These are phyloP conservation scores for Drosophila borborema DNA, from an alignment of 2,888 invertebrate species.

Conservation along the genomic window DNA sequence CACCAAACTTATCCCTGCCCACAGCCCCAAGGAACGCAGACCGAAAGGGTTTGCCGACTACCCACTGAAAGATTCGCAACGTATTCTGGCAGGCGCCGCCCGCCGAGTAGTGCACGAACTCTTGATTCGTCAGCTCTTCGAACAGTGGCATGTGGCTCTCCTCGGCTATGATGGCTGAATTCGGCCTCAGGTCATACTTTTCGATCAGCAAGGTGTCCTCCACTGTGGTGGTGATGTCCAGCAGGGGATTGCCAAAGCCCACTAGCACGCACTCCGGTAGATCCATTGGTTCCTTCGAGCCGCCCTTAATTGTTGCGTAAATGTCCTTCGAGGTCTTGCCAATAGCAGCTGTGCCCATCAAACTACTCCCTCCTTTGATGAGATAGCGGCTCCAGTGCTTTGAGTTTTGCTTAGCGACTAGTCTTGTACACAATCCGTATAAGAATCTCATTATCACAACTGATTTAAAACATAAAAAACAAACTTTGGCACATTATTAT, in stretches of 20 bases:
- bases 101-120: slow-evolving; percentile 56
- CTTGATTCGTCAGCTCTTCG: slow-evolving; percentile 57
- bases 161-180: slow-evolving; percentile 66
- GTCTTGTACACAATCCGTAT: not conserved
- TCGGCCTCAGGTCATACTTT: slow-evolving; percentile 54
- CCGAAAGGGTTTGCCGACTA: slow-evolving; percentile 47
- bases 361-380: not conserved
- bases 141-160: slow-evolving; percentile 60
- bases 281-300: slow-evolving; percentile 34
- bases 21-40: slow-evolving; percentile 53
- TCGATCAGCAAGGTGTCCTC: slow-evolving; percentile 59
- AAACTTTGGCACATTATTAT: not conserved
- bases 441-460: not conserved
- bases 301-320: slow-evolving; percentile 79
- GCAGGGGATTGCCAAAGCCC: slow-evolving; percentile 71
- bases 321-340: not conserved
- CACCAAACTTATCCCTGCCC: slow-evolving; percentile 62
- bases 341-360: not conserved
- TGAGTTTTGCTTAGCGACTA: not conserved
- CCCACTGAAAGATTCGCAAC: slow-evolving; percentile 67
- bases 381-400: not conserved
- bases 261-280: slow-evolving; percentile 49
- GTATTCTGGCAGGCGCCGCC: slow-evolving; percentile 72
- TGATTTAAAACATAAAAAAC: not conserved
- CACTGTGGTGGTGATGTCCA: slow-evolving; percentile 56